A percentile compares a stretch with the other conserved stretches of the same genome.
Evolutionary conservation across 2,888 invertebrate genomes (phyloP).

Genomic region (Phymatocera aterrima): DNA sequence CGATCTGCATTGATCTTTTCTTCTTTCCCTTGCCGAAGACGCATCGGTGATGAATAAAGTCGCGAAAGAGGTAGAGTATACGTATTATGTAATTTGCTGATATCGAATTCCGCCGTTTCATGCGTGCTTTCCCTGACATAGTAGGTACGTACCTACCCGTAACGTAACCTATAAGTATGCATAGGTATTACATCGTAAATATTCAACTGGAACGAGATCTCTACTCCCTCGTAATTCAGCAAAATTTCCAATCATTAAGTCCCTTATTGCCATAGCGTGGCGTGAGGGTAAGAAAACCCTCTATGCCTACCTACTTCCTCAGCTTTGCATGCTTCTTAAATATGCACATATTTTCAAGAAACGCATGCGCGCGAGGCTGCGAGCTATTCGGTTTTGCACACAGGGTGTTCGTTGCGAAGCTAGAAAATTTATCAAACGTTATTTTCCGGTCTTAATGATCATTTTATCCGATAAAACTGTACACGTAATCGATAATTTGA

Average conservation of each 20-base stretch:
- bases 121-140: too few relatives aligned
- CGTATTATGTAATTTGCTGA: too few relatives aligned
- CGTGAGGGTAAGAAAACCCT: constrained; percentile 29
- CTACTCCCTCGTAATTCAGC: not conserved
- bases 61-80: too few relatives aligned
- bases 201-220: constrained; percentile 44
- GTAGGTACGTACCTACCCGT: too few relatives aligned
- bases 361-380: not conserved
- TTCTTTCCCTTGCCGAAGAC: too few relatives aligned
- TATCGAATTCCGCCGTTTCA: too few relatives aligned
- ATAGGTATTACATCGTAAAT: constrained; percentile 32
- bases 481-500: too few relatives aligned
- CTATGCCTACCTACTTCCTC: too few relatives aligned
- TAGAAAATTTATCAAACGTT: not conserved
- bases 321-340: not conserved
- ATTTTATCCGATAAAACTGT: too few relatives aligned
- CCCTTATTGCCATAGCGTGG: constrained; percentile 1
- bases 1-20: too few relatives aligned
- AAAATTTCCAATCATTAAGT: constrained; percentile 33
- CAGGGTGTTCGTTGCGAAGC: not conserved
- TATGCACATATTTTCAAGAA: constrained; percentile 18
- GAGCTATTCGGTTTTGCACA: not conserved
- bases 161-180: not conserved
- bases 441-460: too few relatives aligned
- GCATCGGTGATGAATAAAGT: too few relatives aligned